A percentile compares a stretch with the other conserved stretches of the same genome.
phyloP scores from a whole-genome alignment of 2,797 vertebrate genomes.

The Neosalanx taihuensis region DNA sequence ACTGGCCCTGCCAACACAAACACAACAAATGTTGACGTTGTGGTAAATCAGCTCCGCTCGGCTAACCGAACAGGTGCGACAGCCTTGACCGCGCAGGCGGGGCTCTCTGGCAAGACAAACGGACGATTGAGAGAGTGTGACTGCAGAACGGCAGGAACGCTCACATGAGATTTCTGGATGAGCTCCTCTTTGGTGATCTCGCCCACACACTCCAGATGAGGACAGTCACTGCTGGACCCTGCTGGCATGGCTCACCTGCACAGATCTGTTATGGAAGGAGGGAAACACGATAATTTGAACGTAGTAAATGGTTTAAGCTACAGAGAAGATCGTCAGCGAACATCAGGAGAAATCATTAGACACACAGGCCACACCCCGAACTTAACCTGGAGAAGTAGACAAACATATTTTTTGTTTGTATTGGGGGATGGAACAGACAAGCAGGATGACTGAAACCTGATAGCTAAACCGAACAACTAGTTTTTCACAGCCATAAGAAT shows the following conservation, averaged over 20 bases:
- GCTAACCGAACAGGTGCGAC: background rate
- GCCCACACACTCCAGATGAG: constrained; percentile 93
- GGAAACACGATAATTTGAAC: background rate
- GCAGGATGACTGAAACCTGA: constrained; percentile 33
- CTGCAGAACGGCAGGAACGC: constrained; percentile 33
- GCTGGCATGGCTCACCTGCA: constrained; percentile 75
- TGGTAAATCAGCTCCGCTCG: constrained; percentile 5
- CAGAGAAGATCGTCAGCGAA: too few relatives aligned
- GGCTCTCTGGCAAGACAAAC: too few relatives aligned
- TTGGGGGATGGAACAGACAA: constrained; percentile 25
- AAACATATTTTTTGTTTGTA: constrained; percentile 1
- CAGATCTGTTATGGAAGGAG: constrained; percentile 21
- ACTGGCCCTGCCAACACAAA: constrained; percentile 81
- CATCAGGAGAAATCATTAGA: too few relatives aligned
- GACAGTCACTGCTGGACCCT: constrained; percentile 78
- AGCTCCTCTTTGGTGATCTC: constrained; percentile 98
- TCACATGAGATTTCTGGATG: constrained; percentile 96
- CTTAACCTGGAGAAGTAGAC: background rate
- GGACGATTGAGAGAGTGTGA: too few relatives aligned
- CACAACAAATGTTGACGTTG: background rate
- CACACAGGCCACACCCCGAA: background rate
- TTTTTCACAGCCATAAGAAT: constrained; percentile 8
- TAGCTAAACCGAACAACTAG: background rate
- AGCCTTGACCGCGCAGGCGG: too few relatives aligned
- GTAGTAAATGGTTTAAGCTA: too few relatives aligned